Base-by-base conservation (phyloP, 92 coral and sea anemone genomes). In the Scolanthus callimorphus region DNA sequence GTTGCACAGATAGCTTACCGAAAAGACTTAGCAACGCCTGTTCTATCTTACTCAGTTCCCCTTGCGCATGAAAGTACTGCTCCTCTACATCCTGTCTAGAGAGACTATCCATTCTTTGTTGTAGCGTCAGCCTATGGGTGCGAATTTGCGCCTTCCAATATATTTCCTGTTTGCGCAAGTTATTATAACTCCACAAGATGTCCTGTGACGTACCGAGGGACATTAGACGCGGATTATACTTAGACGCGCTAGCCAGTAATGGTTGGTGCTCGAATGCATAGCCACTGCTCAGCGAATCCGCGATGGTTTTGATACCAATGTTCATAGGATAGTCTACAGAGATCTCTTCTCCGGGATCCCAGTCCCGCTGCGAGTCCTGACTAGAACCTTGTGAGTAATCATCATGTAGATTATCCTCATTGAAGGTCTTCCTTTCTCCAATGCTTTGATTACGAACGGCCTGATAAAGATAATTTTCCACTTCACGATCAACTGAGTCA, bases 51-150 rank as follows among this genome's bases (percentile, higher is more conserved):
- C 80, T 76, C 20, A 92, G 77, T 41, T 92, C 84, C 38, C 75
- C 81, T 55, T 88, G 98, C 10, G 96, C 80, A 29, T 81, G 73
- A 46, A 84, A 92, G 60, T 92, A 92, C 37, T 73, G 70, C 30
- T 81, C 85, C 57, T 92, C 98, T 4, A 92, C 81, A 39, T 92
- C 90, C 39, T 89, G 91, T 55, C 98, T 75, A 6, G 78, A 71
- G 6, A 62, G 54, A 22, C 38, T 56, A 20, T 74, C 84, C 41
- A 92, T 78, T 22, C 62, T 74, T 37, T 92, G 94, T 53, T 77
- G 76, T n/a, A 92, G 89, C 1, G 72, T 76, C 31, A 53, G 73
- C 20, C 98, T 89, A 24, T 89, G 81, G 15, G 62, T 59, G 11
- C 65, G 76, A 0, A 88, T 81, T 46, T 74, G 81, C n/a, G 45